Base-by-base conservation (phyloP, 2,113 vertebrate genomes). In the Gymnogyps californianus region DNA sequence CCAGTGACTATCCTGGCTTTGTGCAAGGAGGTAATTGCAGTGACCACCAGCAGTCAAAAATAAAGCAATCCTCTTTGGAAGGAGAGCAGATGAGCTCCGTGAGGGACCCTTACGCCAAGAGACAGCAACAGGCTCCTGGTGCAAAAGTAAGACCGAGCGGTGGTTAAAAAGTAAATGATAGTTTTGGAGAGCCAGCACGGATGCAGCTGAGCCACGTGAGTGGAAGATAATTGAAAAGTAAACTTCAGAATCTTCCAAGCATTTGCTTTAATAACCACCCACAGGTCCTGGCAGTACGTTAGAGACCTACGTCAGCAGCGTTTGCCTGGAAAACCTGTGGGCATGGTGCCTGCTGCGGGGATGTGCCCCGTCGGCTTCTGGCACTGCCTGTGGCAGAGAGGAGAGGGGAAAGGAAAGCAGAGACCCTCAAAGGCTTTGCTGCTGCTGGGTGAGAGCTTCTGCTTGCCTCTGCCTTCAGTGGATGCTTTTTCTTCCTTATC, bases 61-160 rank as follows among this genome's bases (percentile, higher is more conserved):
- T 10, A 38, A 67, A 71, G 47, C 19, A 36, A 25, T 36, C 32
- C 13, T 26, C 10, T 74, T 44, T 36, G 44, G 32, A 49, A 32
- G n/a, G 16, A 34, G 40, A 25, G 17, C 0, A 1, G 29, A 21
- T 54, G 79, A 62, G n/a, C 26, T 75, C 46, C 0, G 0, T 0
- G 24, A 26, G 76, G 17, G 16, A 67, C 18, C 13, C 19, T 65
- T 21, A n/a, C 13, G 7, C 20, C 46, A 52, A 18, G 54, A 61
- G 17, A 31, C 34, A 78, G 54, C 72, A 49, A 20, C 42, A 69
- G 40, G 38, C 52, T 82, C 52, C 44, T 20, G 64, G 11, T 25
- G 21, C 36, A 24, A 54, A 55, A 51, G 20, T 8, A 31, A 44
- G 34, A 32, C 20, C 3, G 36, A 64, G 28, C 10, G 0, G 44